phyloP scores from a whole-genome alignment of 1,140 invertebrate genomes.

The Sarcophaga peregrina region DNA sequence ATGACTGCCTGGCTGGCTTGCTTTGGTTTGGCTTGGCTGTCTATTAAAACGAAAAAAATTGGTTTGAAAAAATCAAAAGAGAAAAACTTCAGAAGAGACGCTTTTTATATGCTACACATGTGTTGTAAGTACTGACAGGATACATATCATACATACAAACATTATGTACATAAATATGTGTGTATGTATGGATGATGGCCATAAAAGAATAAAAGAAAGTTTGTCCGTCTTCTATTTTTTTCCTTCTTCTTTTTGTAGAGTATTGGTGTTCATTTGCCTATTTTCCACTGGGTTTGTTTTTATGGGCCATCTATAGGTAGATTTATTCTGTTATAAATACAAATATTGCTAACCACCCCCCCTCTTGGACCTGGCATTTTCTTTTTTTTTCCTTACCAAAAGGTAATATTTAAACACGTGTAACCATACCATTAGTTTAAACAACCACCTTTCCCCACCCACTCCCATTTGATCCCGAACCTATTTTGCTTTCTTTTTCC shows the following conservation, averaged over 20 bases:
- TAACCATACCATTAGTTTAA: constrained; percentile 12
- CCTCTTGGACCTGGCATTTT: too few species aligned
- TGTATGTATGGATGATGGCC: not conserved
- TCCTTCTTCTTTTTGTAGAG: not conserved
- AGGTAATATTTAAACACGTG: constrained; percentile 24
- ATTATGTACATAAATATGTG: not conserved
- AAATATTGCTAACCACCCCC: too few species aligned
- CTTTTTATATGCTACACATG: not conserved
- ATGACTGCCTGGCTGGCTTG: not conserved
- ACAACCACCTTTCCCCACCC: not conserved
- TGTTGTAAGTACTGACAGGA: not conserved
- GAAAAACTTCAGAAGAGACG: not conserved
- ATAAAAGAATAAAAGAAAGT: not conserved
- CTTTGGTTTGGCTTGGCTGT: not conserved
- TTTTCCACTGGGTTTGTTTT: constrained; percentile 40
- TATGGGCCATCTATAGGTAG: not conserved
- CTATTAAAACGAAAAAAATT: too few species aligned
- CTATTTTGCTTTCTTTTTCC: not conserved
- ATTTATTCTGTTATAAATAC: too few species aligned
- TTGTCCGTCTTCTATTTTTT: not conserved
- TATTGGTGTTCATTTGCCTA: constrained; percentile 40
- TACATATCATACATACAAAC: not conserved
- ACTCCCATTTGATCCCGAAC: not conserved
- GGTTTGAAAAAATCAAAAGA: not conserved
- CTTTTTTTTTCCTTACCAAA: not conserved